Evolutionary conservation across 2,797 vertebrate species (phyloP).

Genomic region (Steatocranus sp.): DNA sequence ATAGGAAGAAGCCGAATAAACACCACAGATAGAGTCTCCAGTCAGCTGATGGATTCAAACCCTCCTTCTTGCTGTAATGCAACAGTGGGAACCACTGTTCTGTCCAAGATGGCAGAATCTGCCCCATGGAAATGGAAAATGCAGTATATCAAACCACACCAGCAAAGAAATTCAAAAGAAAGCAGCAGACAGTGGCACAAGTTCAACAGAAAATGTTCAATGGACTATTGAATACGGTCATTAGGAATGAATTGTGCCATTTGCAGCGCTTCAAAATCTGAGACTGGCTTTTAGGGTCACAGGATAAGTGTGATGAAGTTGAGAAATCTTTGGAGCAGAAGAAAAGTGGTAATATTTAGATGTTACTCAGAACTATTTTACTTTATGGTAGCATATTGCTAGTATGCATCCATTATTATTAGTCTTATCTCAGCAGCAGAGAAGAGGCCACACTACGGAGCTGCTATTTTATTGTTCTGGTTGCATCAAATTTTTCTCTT

Average conservation of each 20-base stretch:
- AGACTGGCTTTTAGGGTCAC: conserved; percentile 30
- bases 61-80: neutral
- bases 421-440: neutral
- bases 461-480: neutral
- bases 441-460: neutral
- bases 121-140: conserved; percentile 7
- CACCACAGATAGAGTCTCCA: neutral
- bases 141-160: neutral
- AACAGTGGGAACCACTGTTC: neutral
- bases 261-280: conserved; percentile 35
- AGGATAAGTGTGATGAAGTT: conserved; percentile 19
- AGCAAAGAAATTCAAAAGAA: neutral
- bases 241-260: conserved; percentile 26
- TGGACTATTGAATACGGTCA: conserved; percentile 29
- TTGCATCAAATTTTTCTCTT: neutral
- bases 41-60: neutral
- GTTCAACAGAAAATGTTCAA: conserved; percentile 28
- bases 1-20: neutral
- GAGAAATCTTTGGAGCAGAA: conserved; percentile 8
- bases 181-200: neutral
- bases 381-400: neutral
- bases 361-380: neutral
- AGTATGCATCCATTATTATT: neutral
- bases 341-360: conserved; percentile 15
- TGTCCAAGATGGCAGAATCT: neutral